phyloP scores from a whole-genome alignment of 2,113 vertebrate genomes.

The Crotalus tigris region DNA sequence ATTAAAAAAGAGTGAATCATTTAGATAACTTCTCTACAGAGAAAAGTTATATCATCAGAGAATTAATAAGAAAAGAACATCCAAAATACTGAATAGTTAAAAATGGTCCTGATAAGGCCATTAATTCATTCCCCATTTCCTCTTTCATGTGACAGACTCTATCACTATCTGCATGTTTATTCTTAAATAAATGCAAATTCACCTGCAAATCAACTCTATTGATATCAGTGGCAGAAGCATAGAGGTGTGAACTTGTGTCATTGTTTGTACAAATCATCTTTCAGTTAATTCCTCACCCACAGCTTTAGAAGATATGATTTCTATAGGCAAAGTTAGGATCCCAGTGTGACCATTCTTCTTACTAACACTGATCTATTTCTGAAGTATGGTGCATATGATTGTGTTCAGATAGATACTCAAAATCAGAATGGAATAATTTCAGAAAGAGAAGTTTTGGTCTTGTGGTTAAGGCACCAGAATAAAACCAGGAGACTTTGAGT shows the following conservation, averaged over 20 bases:
- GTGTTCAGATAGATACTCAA: neutral
- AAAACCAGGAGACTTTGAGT: neutral
- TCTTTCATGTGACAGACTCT: neutral
- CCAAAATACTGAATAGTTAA: neutral
- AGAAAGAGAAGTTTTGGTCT: neutral
- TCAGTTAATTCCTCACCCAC: neutral
- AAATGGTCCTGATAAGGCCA: neutral
- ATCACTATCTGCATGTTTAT: neutral
- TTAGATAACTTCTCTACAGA: neutral
- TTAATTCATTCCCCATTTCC: neutral
- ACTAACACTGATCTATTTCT: neutral
- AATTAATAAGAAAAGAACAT: neutral
- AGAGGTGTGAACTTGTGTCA: neutral
- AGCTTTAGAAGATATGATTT: neutral
- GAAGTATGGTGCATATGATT: neutral
- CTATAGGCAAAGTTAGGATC: neutral
- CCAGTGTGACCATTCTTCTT: neutral
- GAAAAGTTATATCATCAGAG: neutral
- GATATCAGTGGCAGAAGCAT: neutral
- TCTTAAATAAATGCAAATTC: neutral
- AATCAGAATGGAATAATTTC: neutral
- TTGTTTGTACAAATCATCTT: neutral
- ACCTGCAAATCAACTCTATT: neutral
- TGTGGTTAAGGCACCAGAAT: neutral
- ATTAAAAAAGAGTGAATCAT: neutral